Conservation (phyloP, 1,140 invertebrate genomes). For the Samia ricini region DNA sequence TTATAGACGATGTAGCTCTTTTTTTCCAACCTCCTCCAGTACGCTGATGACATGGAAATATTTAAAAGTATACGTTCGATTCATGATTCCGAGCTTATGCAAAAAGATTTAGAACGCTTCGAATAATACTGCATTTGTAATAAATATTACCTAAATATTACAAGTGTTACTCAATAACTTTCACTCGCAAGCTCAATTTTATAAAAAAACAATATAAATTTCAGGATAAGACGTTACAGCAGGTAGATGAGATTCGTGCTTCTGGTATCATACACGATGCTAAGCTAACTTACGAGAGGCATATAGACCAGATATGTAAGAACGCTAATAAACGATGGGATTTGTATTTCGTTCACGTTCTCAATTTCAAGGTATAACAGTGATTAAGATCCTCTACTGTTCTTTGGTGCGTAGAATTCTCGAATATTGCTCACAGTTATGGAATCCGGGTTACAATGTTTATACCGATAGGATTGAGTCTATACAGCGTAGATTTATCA, state of each 20-base stretch:
- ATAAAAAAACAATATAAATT: neutral
- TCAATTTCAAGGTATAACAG: neutral
- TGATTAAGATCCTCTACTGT: neutral
- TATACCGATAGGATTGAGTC: too few species aligned
- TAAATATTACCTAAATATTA: conserved; percentile 24
- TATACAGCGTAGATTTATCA: too few species aligned
- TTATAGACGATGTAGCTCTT: too few species aligned
- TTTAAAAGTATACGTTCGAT: conserved; percentile 16
- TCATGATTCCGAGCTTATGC: conserved; percentile 19
- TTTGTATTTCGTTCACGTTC: too few species aligned
- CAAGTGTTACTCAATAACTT: too few species aligned
- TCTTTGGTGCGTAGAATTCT: too few species aligned
- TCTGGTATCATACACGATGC: too few species aligned
- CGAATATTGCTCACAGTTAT: neutral
- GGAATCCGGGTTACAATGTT: too few species aligned
- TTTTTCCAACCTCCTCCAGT: conserved; percentile 23
- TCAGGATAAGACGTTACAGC: too few species aligned
- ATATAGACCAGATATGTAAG: conserved; percentile 4
- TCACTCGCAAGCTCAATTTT: conserved; percentile 16
- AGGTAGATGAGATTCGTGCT: too few species aligned
- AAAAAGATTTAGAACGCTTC: conserved; percentile 23
- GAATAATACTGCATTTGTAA: conserved; percentile 18
- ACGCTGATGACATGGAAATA: conserved; percentile 31
- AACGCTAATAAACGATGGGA: too few species aligned
- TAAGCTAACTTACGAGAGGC: conserved; percentile 5